A percentile compares a stretch with the other conserved stretches of the same genome.
Evolutionary conservation across 2,888 invertebrate species (phyloP).

Genomic region (Ephialtes manifestator): DNA sequence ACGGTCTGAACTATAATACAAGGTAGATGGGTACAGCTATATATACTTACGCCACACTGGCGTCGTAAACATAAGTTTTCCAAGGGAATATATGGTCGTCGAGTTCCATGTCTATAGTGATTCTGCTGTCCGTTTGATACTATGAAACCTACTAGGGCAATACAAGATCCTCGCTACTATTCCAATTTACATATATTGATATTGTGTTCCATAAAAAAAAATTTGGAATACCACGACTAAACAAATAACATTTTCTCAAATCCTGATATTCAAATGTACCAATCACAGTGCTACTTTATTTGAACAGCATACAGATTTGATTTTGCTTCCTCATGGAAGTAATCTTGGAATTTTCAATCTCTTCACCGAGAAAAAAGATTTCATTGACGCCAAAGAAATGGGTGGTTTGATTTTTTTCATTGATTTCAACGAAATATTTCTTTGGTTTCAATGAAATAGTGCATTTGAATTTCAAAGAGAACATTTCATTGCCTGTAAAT

Average conservation of each 20-base stretch:
- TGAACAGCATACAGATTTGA: neutral
- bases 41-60: slow-evolving; percentile 30
- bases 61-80: slow-evolving; percentile 62
- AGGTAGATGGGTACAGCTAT: slow-evolving; percentile 1
- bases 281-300: neutral
- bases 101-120: neutral
- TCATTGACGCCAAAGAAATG: too few relatives aligned
- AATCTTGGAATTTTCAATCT: too few relatives aligned
- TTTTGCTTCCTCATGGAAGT: too few relatives aligned
- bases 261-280: neutral
- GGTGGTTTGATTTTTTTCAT: too few relatives aligned
- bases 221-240: neutral
- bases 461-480: too few relatives aligned
- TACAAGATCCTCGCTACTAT: slow-evolving; percentile 24
- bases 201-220: neutral
- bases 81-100: slow-evolving; percentile 42
- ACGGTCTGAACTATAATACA: slow-evolving; percentile 34
- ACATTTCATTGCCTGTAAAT: too few relatives aligned
- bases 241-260: neutral
- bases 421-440: too few relatives aligned
- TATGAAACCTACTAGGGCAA: slow-evolving; percentile 3
- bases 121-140: neutral
- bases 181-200: slow-evolving; percentile 26
- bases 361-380: too few relatives aligned
- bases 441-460: too few relatives aligned